A percentile compares a stretch with the other conserved stretches of the same genome.
These are phyloP conservation scores for Delphinapterus leucas DNA, from an alignment of 2,113 vertebrate species.

Conservation along the genomic window DNA sequence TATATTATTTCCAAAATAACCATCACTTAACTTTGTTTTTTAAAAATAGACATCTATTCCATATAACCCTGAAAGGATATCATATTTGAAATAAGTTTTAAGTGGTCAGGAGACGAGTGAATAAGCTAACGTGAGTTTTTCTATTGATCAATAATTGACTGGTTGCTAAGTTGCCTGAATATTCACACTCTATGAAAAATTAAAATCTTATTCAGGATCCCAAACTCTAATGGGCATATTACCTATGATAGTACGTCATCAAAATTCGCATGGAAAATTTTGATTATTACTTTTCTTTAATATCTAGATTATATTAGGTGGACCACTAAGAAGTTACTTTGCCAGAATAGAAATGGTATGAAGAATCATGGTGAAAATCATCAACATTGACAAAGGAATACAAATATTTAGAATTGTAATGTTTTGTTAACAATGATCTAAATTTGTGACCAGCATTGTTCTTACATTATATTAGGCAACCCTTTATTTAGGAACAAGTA, in stretches of 20 bases:
- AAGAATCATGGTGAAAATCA: neutral
- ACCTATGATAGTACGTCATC: neutral
- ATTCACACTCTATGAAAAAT: neutral
- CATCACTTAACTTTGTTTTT: neutral
- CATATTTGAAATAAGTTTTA: neutral
- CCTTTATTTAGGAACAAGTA: neutral
- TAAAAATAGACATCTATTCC: neutral
- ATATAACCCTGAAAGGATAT: neutral
- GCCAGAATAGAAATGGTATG: neutral
- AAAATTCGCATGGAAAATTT: neutral
- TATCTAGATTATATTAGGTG: neutral
- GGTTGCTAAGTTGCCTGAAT: neutral
- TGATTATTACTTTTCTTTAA: neutral
- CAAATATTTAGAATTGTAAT: slow-evolving; percentile 6
- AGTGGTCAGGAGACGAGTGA: neutral
- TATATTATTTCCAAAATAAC: neutral
- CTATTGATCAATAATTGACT: neutral
- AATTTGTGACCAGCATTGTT: neutral
- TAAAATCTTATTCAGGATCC: neutral
- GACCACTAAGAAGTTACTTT: neutral
- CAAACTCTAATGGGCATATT: neutral
- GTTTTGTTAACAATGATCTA: neutral
- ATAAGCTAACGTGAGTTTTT: neutral
- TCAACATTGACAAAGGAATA: neutral
- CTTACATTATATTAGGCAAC: neutral